phyloP scores from a whole-genome alignment of 2,113 vertebrate genomes.

The Asarcornis scutulata region DNA sequence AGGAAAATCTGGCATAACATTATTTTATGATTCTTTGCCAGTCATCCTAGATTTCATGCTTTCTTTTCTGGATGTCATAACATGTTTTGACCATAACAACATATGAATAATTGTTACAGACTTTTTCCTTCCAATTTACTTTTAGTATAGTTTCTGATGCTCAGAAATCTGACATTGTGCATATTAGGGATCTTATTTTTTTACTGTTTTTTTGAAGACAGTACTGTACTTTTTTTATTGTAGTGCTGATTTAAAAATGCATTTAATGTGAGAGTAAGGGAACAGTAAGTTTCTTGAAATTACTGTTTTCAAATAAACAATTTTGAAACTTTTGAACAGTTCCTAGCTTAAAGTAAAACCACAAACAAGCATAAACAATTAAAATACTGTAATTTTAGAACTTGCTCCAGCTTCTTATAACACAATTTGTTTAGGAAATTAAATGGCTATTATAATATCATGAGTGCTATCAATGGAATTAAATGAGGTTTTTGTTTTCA shows the following conservation, averaged over 20 bases:
- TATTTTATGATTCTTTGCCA: neutral
- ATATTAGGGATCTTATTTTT: neutral
- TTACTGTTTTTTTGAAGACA: neutral
- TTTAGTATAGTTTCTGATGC: neutral
- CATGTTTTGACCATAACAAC: neutral
- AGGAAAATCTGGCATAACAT: neutral
- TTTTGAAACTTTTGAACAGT: neutral
- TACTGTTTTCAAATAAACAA: neutral
- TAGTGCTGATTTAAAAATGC: neutral
- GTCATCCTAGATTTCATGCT: neutral
- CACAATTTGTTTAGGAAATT: conserved; percentile 26
- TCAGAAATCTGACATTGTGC: neutral
- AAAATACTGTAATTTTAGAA: conserved; percentile 10
- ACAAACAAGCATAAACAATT: conserved; percentile 24
- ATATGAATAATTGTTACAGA: neutral
- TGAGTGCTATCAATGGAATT: conserved; percentile 50
- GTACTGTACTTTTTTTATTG: neutral
- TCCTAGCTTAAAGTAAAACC: neutral
- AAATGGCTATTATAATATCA: conserved; percentile 46
- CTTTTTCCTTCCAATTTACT: neutral
- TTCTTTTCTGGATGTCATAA: neutral
- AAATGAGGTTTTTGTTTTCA: conserved; percentile 53
- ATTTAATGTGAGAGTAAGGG: neutral
- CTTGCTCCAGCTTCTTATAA: neutral
- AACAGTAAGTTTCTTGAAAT: neutral